Conservation (phyloP, 2,888 invertebrate genomes). For the Reticulitermes lucifugus region DNA sequence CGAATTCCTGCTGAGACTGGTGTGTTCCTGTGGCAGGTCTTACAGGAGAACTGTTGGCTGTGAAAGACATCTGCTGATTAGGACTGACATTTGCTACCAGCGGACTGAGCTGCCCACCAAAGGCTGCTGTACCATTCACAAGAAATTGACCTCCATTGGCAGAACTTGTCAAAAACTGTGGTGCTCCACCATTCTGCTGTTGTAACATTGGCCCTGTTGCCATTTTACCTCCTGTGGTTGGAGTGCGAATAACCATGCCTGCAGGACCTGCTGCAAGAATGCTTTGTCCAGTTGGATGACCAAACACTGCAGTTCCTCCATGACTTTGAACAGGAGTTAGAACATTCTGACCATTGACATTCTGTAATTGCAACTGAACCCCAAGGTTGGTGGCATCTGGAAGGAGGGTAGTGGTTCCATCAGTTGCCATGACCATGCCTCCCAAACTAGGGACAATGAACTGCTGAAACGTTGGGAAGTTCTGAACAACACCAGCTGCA, state of each 20-base stretch:
- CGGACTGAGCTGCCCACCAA: constrained; percentile 72
- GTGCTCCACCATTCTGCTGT: constrained; percentile 71
- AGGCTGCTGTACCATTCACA: constrained; percentile 70
- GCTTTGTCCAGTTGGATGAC: constrained; percentile 71
- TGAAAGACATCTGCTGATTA: constrained; percentile 74
- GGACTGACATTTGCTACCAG: constrained; percentile 79
- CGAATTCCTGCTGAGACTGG: constrained; percentile 74
- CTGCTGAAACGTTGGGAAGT: constrained; percentile 84
- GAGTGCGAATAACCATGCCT: constrained; percentile 84
- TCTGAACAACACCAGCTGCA: constrained; percentile 76
- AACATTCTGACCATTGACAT: constrained; percentile 82
- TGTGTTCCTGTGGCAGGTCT: constrained; percentile 60
- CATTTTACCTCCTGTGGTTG: constrained; percentile 66
- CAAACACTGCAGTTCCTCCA: constrained; percentile 69
- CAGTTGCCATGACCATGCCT: constrained; percentile 86
- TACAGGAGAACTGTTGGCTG: constrained; percentile 69
- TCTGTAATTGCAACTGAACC: constrained; percentile 82
- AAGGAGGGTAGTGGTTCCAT: constrained; percentile 77
- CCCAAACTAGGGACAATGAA: constrained; percentile 84
- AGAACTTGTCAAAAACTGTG: constrained; percentile 74
- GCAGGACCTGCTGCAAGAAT: constrained; percentile 75
- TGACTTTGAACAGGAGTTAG: constrained; percentile 78
- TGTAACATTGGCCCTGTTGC: constrained; percentile 59
- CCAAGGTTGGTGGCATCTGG: constrained; percentile 78
- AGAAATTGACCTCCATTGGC: constrained; percentile 80